Conservation (phyloP, 2,888 invertebrate genomes). For the Mesochorus sp. region DNA sequence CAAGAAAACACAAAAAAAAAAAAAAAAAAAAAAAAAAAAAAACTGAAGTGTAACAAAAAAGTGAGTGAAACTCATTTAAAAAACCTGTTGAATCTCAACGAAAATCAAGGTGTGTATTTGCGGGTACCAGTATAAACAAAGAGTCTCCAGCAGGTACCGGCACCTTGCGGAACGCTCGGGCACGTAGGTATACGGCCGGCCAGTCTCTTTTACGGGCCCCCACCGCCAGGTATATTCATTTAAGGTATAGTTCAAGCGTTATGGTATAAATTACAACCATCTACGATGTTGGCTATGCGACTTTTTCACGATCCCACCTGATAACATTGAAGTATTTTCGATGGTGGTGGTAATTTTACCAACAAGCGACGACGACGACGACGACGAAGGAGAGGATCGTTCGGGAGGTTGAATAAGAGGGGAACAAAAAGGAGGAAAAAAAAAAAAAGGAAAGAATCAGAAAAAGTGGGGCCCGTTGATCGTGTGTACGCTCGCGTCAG, state of each 20-base stretch:
- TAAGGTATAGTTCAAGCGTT: conserved; percentile 33
- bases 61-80: too few relatives aligned
- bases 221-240: conserved; percentile 20
- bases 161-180: conserved; percentile 68
- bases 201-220: not conserved
- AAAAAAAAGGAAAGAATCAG: not conserved
- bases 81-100: too few relatives aligned
- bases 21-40: too few relatives aligned
- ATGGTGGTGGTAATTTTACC: conserved; percentile 28
- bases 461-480: conserved; percentile 39
- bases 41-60: conserved; percentile 27
- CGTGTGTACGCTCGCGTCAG: conserved; percentile 57
- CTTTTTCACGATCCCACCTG: conserved; percentile 54
- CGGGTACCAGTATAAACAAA: too few relatives aligned
- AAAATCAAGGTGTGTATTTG: too few relatives aligned
- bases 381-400: conserved; percentile 30
- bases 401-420: not conserved
- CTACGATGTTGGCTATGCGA: not conserved
- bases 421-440: not conserved
- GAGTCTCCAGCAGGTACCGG: conserved; percentile 70
- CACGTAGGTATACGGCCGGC: conserved; percentile 19
- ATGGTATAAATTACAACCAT: conserved; percentile 36
- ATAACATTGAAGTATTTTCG: conserved; percentile 17
- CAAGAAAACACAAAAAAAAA: not conserved
- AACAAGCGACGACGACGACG: too few relatives aligned